Base-by-base conservation (phyloP, 2,888 invertebrate genomes). In the Acronicta alni region DNA sequence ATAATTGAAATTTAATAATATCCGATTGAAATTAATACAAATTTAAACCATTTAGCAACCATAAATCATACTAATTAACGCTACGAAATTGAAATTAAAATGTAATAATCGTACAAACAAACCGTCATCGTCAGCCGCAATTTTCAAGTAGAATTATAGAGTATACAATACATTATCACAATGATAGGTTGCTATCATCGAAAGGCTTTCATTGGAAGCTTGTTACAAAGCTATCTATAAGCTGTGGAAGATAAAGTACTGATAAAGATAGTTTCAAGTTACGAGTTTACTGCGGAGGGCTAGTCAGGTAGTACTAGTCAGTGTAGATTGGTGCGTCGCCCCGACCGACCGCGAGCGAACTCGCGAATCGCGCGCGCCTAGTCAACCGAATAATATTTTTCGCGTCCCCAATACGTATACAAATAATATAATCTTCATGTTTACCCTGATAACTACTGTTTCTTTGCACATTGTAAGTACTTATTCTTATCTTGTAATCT, bases 151-250 rank as follows among this genome's bases (percentile, higher is more conserved):
- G 53, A 64, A 64, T n/a, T 38, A 9, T 52, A 45, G 5, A 44
- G 44, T 52, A 58, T 42, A n/a, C n/a, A n/a, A n/a, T 18, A 17
- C 41, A 51, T 48, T 18, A 51, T 51, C 42, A 15, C 42, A 68
- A 52, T 52, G 58, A 62, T 61, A 61, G 41, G 56, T 18, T 20
- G 44, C 37, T 62, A 58, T 62, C 58, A 48, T 45, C 46, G 57
- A 69, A 67, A 71, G 67, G 67, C 70, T 80, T 80, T 72, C 64
- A 74, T 64, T 42, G 39, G 46, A n/a, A 63, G 62, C 58, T 72
- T 76, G 66, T 71, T 70, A 63, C 45, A 66, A 76, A 80, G 74
- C 74, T 76, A 77, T 78, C 63, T 61, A 54, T 67, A 66, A 67
- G 58, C 65, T 66, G 66, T 68, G 57, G 48, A 59, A 57, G 80